Evolutionary conservation across 2,888 invertebrate species (phyloP), one percentile per base, ranked within the genome.

Genomic region (Siphonodentalium dalli): DNA sequence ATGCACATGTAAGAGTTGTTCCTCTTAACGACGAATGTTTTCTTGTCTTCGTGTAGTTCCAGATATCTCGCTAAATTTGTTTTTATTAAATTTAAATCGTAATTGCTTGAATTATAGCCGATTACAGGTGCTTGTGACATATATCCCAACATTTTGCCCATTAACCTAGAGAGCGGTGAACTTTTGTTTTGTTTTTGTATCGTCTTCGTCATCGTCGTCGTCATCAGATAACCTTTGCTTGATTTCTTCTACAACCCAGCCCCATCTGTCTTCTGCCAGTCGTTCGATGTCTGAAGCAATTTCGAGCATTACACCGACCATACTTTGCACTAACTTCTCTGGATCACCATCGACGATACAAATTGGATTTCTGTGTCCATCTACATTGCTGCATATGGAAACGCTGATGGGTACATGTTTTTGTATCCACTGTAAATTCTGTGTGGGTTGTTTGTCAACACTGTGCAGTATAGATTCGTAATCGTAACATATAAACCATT

Each of bases 331-430:
- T 18, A 60, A 13, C 9, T 33, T 34, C 13, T 56, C 41, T 35
- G 31, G 52, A 21, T 59, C 52, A 2, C 45, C 11, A 1, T 60
- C 41, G 0, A 60, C 54, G 18, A 60, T 31, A 26, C 50, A 60
- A 0, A 54, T 7, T 15, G 55, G 46, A 1, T 51, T 46, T 2
- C 38, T 37, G 33, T 49, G 37, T 11, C 55, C 53, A 20, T 55
- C 46, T 3, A 55, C 46, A 26, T 59, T 59, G 26, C 53, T 54
- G 26, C 54, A 46, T 20, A 58, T 31, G 13, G 52, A 55, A 13
- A 54, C 53, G 23, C 51, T 54, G 29, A 56, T 27, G 11, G 60
- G 56, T 2, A 50, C 41, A 46, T 60, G 60, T 23, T 47, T 33
- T 6, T 53, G 53, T 0, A 47, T 60, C 51, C 54, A 56, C n/a